Conservation (phyloP, 2,888 invertebrate genomes). For the Polydesmus complanatus region DNA sequence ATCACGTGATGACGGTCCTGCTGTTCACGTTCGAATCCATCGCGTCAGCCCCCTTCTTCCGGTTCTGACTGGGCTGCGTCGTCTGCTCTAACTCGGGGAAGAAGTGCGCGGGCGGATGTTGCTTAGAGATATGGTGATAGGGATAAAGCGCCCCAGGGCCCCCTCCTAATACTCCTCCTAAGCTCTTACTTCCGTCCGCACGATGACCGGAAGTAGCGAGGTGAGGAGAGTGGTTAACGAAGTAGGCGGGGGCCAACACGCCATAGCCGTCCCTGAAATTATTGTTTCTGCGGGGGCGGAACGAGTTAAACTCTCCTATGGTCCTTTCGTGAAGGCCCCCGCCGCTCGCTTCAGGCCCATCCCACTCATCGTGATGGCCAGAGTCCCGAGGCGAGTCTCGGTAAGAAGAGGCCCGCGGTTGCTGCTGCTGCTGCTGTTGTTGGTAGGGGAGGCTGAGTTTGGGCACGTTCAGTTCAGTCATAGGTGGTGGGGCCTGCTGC, state of each 20-base stretch:
- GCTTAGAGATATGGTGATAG: constrained; percentile 5
- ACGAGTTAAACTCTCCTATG: constrained; percentile 18
- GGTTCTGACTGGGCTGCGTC: too few relatives aligned
- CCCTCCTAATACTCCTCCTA: constrained; percentile 3
- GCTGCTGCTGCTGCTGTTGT: too few relatives aligned
- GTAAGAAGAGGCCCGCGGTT: neutral
- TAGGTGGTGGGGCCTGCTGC: neutral
- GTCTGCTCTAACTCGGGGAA: neutral
- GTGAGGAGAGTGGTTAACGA: neutral
- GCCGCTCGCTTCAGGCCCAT: neutral
- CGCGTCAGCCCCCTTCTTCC: too few relatives aligned
- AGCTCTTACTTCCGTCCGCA: neutral
- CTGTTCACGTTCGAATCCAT: too few relatives aligned
- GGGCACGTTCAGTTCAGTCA: neutral
- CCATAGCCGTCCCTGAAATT: constrained; percentile 5
- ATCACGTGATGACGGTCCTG: too few relatives aligned
- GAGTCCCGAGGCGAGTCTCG: neutral
- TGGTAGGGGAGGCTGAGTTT: neutral
- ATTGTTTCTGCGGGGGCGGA: constrained; percentile 8
- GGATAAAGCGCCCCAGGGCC: neutral
- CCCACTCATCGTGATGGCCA: neutral
- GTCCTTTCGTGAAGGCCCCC: constrained; percentile 17
- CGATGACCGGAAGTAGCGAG: neutral
- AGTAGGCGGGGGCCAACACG: neutral
- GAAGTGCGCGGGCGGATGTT: neutral